phyloP scores from a whole-genome alignment of 2,888 invertebrate species.

The Epistrophe grossulariae region DNA sequence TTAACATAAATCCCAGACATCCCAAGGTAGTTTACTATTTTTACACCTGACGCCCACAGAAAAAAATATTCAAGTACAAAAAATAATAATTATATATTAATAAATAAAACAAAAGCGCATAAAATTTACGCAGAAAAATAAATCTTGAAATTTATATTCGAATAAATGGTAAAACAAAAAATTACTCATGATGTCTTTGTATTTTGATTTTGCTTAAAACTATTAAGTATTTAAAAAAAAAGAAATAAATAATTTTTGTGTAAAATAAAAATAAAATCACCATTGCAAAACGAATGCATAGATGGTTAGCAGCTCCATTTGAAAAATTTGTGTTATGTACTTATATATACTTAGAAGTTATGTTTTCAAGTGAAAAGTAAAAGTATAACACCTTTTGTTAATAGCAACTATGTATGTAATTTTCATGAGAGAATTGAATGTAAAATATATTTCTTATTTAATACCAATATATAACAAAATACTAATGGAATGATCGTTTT shows the following conservation, averaged over 20 bases:
- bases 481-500: conserved; percentile 1
- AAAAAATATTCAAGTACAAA: conserved; percentile 75
- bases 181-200: conserved; percentile 40
- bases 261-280: conserved; percentile 32
- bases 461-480: conserved; percentile 72
- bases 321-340: conserved; percentile 66
- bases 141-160: conserved; percentile 65
- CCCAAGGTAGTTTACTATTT: conserved; percentile 76
- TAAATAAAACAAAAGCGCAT: conserved; percentile 38
- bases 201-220: conserved; percentile 57
- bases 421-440: conserved; percentile 67
- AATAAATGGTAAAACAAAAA: conserved; percentile 42
- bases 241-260: conserved; percentile 34
- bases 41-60: conserved; percentile 76
- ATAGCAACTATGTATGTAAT: conserved; percentile 71
- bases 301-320: conserved; percentile 58
- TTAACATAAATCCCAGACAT: conserved; percentile 75
- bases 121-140: conserved; percentile 47
- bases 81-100: conserved; percentile 17
- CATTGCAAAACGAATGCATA: neutral
- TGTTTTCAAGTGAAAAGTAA: conserved; percentile 37
- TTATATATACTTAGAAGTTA: conserved; percentile 41
- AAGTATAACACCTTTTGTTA: conserved; percentile 58
- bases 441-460: conserved; percentile 76
- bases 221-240: conserved; percentile 25